phyloP scores from a whole-genome alignment of 2,888 invertebrate species.

The Scelioninae gen. 2 region DNA sequence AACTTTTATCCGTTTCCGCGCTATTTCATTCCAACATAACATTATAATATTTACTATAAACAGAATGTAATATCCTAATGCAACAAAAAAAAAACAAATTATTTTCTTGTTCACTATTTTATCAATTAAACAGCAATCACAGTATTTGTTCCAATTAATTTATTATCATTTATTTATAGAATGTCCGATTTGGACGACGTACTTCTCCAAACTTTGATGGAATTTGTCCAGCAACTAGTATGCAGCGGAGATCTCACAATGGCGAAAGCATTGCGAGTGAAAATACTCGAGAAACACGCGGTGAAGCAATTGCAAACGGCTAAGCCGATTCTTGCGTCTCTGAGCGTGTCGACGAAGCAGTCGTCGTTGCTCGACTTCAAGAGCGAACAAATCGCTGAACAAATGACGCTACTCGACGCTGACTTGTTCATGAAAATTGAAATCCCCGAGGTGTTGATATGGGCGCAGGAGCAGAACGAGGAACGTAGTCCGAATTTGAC shows the following conservation, averaged over 20 bases:
- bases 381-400: conserved; percentile 95
- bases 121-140: too few species aligned
- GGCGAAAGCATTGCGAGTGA: conserved; percentile 92
- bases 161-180: conserved; percentile 76
- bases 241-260: conserved; percentile 93
- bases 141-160: conserved; percentile 12
- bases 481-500: conserved; percentile 97
- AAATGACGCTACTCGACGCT: conserved; percentile 97
- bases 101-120: too few species aligned
- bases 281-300: conserved; percentile 91
- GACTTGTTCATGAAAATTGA: conserved; percentile 97
- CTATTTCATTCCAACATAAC: too few species aligned
- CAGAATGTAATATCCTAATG: too few species aligned
- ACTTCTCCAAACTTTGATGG: conserved; percentile 89
- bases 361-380: conserved; percentile 92
- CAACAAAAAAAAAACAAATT: too few species aligned
- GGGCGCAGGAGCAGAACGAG: conserved; percentile 98
- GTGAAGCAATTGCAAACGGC: conserved; percentile 77
- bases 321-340: conserved; percentile 75
- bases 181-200: conserved; percentile 89
- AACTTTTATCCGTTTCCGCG: too few species aligned
- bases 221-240: conserved; percentile 95
- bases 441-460: conserved; percentile 96
- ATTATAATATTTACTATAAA: too few species aligned
- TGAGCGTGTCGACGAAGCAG: conserved; percentile 78